A percentile compares a stretch with the other conserved stretches of the same genome.
Conservation (phyloP, 2,113 vertebrate species). For the Calypte anna region DNA sequence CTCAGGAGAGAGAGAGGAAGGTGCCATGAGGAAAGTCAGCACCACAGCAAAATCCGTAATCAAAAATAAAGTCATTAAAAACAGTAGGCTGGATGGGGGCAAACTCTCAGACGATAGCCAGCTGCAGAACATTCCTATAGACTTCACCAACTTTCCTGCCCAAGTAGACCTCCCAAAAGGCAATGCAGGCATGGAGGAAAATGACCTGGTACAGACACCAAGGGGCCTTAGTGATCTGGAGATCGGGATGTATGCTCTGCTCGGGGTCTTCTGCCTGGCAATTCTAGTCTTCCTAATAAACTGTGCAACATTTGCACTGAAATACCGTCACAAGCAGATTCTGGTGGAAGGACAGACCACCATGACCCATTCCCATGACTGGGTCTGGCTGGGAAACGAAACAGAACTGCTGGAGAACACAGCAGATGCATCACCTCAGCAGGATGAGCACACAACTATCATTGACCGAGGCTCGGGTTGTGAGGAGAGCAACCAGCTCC, state of each 20-base stretch:
- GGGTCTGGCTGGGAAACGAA: conserved; percentile 97
- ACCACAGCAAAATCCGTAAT: conserved; percentile 81
- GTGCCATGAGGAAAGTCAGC: conserved; percentile 71
- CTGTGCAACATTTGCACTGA: conserved; percentile 93
- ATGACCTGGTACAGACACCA: conserved; percentile 78
- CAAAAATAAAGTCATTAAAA: conserved; percentile 62
- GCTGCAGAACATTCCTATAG: conserved; percentile 84
- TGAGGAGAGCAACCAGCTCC: conserved; percentile 81
- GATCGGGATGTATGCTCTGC: conserved; percentile 96
- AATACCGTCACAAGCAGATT: conserved; percentile 93
- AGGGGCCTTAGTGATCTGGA: conserved; percentile 92
- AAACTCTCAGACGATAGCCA: conserved; percentile 78
- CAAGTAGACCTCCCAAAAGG: conserved; percentile 87
- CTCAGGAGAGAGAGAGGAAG: conserved; percentile 83
- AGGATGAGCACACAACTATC: conserved; percentile 85
- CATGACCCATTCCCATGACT: conserved; percentile 92
- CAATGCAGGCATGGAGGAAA: conserved; percentile 74
- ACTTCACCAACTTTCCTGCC: conserved; percentile 91
- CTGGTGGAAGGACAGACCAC: conserved; percentile 87
- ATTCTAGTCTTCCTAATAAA: conserved; percentile 97
- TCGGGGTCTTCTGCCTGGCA: conserved; percentile 96
- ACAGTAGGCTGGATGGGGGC: conserved; percentile 74
- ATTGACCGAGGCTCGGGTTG: conserved; percentile 82
- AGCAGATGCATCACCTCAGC: conserved; percentile 78
- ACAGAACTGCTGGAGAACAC: conserved; percentile 86